Evolutionary conservation across 2,797 vertebrate species (phyloP).

Genomic region (Mallotus villosus): DNA sequence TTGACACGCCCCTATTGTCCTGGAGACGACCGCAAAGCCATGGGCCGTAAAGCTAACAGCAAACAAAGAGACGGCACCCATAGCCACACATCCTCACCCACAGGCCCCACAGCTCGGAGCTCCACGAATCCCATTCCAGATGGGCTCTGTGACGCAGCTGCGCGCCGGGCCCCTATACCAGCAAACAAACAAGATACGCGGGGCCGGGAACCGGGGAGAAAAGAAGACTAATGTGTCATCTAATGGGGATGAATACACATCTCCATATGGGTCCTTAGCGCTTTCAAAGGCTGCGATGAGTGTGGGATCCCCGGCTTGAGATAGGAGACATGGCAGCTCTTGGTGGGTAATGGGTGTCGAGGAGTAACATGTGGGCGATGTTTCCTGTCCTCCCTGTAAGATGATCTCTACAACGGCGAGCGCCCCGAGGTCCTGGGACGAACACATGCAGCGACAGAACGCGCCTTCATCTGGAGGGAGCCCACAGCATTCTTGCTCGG

Average conservation of each 20-base stretch:
- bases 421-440: conserved; percentile 53
- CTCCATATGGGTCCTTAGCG: conserved; percentile 46
- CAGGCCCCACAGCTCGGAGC: conserved; percentile 40
- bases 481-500: conserved; percentile 57
- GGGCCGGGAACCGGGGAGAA: conserved; percentile 20
- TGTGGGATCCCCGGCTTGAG: conserved; percentile 30
- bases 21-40: conserved; percentile 41
- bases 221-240: conserved; percentile 42
- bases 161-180: conserved; percentile 40
- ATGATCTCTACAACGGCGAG: conserved; percentile 49
- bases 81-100: conserved; percentile 12
- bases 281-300: conserved; percentile 46
- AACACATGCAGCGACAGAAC: conserved; percentile 56
- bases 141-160: conserved; percentile 58
- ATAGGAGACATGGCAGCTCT: conserved; percentile 40
- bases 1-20: conserved; percentile 53
- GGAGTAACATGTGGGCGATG: conserved; percentile 49
- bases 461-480: conserved; percentile 52
- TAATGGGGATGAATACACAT: conserved; percentile 36
- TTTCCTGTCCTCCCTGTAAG: conserved; percentile 51
- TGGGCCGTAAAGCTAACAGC: conserved; percentile 61
- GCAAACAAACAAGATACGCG: conserved; percentile 43
- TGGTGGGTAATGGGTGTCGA: conserved; percentile 41
- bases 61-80: conserved; percentile 38
- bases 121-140: conserved; percentile 50